These are phyloP conservation scores for Conus betulinus DNA, from an alignment of 1,140 invertebrate species.

Conservation along the genomic window DNA sequence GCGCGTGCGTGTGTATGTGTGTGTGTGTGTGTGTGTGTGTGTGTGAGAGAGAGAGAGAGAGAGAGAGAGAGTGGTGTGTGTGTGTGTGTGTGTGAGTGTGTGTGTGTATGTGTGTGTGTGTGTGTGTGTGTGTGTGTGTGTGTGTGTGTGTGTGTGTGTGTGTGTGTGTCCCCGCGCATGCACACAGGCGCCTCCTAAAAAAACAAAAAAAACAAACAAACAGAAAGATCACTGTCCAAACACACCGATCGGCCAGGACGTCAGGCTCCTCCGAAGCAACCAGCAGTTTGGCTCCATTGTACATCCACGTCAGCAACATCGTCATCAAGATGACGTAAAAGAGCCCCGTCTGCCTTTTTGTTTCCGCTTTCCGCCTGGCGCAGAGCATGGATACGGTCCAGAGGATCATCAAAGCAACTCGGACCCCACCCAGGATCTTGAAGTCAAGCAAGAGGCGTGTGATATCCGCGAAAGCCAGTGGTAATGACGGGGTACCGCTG, in stretches of 20 bases:
- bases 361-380: neutral
- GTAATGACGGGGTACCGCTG: neutral
- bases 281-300: neutral
- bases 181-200: too few species aligned
- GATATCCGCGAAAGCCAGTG: neutral
- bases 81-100: too few species aligned
- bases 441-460: neutral
- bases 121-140: too few species aligned
- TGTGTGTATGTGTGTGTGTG: too few species aligned
- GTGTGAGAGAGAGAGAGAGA: too few species aligned
- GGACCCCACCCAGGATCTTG: neutral
- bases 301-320: slow-evolving; percentile 12
- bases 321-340: neutral
- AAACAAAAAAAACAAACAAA: neutral
- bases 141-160: too few species aligned
- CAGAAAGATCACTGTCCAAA: neutral
- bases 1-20: too few species aligned
- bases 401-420: neutral
- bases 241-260: neutral
- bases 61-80: too few species aligned
- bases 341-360: neutral
- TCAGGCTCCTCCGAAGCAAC: neutral
- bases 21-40: too few species aligned
- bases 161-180: too few species aligned
- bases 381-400: neutral